These are phyloP conservation scores for Podabrus alpinus DNA, from an alignment of 2,888 invertebrate species.

Conservation along the genomic window DNA sequence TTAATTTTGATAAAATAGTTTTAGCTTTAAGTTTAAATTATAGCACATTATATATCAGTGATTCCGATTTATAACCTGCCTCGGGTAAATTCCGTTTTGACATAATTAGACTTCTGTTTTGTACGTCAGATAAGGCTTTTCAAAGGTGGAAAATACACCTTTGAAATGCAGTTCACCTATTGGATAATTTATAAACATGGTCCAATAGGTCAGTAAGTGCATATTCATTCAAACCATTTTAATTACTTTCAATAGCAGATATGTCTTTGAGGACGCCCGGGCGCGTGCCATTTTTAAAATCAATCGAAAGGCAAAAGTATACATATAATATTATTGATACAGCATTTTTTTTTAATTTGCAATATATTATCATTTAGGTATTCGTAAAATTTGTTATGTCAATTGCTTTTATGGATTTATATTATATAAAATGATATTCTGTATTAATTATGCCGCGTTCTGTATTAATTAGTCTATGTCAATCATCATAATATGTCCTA, in stretches of 20 bases:
- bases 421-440: no score
- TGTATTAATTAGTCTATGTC: no score
- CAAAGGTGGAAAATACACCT: background rate
- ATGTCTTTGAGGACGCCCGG: background rate
- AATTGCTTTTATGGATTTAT: no score
- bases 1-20: background rate
- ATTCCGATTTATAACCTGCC: background rate
- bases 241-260: background rate
- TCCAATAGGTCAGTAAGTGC: conserved; percentile 36
- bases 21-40: background rate
- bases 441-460: no score
- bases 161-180: conserved; percentile 32
- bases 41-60: background rate
- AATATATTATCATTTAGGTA: no score
- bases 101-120: background rate
- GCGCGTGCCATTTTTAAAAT: no score
- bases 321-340: no score
- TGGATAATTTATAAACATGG: conserved; percentile 39
- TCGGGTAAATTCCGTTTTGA: background rate
- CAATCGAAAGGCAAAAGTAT: no score
- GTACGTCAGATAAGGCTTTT: background rate
- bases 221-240: conserved; percentile 22
- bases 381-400: no score
- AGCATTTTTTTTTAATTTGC: no score
- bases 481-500: no score